These are phyloP conservation scores for Phoxinus dragarum DNA, from an alignment of 2,797 vertebrate genomes.

Conservation along the genomic window DNA sequence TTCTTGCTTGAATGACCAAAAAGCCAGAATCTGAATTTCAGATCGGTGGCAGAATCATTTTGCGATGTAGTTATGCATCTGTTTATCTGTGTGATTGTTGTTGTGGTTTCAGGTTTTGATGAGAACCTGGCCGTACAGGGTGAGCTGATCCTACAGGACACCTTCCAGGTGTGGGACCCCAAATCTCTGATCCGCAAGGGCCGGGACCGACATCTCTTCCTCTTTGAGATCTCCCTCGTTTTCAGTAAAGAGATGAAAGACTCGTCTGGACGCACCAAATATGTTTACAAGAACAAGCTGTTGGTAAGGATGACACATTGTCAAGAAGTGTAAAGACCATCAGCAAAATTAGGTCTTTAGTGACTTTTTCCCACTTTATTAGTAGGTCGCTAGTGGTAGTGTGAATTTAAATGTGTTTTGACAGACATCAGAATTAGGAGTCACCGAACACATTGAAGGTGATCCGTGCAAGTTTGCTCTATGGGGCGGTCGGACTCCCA, in stretches of 20 bases:
- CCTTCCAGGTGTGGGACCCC: slow-evolving; percentile 98
- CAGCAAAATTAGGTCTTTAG: slow-evolving; percentile 18
- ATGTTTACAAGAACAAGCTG: slow-evolving; percentile 96
- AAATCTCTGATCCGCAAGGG: slow-evolving; percentile 98
- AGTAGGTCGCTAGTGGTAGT: neutral
- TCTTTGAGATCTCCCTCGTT: slow-evolving; percentile 97
- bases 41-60: neutral
- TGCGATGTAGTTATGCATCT: neutral
- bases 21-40: neutral
- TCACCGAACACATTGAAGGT: slow-evolving; percentile 97
- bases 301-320: slow-evolving; percentile 77
- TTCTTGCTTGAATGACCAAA: neutral
- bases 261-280: slow-evolving; percentile 95
- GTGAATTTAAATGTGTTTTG: slow-evolving; percentile 41
- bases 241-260: slow-evolving; percentile 99
- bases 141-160: slow-evolving; percentile 95
- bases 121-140: slow-evolving; percentile 96
- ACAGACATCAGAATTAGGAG: slow-evolving; percentile 96
- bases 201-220: slow-evolving; percentile 95
- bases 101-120: slow-evolving; percentile 86
- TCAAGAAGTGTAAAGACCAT: slow-evolving; percentile 21
- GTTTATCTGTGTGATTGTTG: neutral
- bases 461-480: slow-evolving; percentile 97
- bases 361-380: slow-evolving; percentile 9
- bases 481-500: slow-evolving; percentile 96